Evolutionary conservation across 2,888 invertebrate genomes (phyloP), one percentile per base, ranked within the genome.

Genomic region (Tetropium fuscum): DNA sequence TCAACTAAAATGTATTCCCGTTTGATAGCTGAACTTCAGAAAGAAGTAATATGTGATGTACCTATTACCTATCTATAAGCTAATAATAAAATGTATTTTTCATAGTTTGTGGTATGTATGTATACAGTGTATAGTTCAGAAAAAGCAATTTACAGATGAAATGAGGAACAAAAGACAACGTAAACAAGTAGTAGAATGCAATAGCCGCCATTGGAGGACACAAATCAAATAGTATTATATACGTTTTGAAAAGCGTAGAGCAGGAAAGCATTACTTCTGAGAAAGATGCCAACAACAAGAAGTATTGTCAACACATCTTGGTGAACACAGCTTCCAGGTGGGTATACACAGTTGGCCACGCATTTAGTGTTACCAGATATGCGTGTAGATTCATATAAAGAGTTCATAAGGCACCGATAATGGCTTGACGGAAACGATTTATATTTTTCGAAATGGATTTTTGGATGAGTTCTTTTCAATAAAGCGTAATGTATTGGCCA

Each of bases 291-390:
- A 49, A 22, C 59, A 68, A 64, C 66, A 72, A 74, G 73, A 71
- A 70, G 72, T 70, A 74, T 73, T 77, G 74, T 76, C 73, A 76
- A 74, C 75, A 76, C 76, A 73, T 68, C 67, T 66, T 60, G 44
- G 68, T 63, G 53, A 51, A 59, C 56, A 25, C 54, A 59, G 62
- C 59, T 71, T 73, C 77, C 76, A 77, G 76, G 77, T 77, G 77
- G 73, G 73, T 71, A 66, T 64, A 69, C 67, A 70, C 70, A 74
- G 73, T 73, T 67, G 73, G 66, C 70, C 71, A 68, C 65, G 67
- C 53, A 66, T 66, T 68, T 65, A 68, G 66, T 65, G 63, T 66
- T 66, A 64, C 60, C 43, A 66, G 60, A 66, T 63, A 64, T 66
- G 66, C 66, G 64, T 63, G 63, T 61, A 60, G 64, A 59, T 63